Evolutionary conservation across 1,140 invertebrate genomes (phyloP).

Genomic region (Magallana angulata): DNA sequence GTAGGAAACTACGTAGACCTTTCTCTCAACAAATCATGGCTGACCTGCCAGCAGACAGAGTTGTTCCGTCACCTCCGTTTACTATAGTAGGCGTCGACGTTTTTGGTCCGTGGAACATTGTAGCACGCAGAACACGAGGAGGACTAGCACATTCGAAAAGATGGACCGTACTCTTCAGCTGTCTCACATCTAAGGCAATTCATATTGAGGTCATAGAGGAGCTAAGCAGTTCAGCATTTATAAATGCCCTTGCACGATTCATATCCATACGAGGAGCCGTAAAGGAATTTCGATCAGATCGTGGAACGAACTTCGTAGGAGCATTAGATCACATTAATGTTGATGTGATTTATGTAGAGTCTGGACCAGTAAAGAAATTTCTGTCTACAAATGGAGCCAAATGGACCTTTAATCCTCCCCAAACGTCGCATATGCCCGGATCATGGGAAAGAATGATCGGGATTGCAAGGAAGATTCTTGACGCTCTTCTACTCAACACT

Average conservation of each 20-base stretch:
- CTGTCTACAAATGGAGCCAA: conserved; percentile 13
- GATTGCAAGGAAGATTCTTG: conserved; percentile 51
- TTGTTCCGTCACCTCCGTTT: conserved; percentile 48
- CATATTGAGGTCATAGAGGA: conserved; percentile 64
- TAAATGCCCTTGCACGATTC: conserved; percentile 60
- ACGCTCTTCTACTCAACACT: conserved; percentile 49
- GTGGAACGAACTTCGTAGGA: conserved; percentile 65
- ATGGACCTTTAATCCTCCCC: conserved; percentile 53
- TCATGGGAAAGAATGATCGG: conserved; percentile 61
- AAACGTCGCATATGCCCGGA: conserved; percentile 48
- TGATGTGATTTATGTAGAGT: conserved; percentile 43
- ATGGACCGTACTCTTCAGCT: conserved; percentile 66
- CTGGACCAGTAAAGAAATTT: conserved; percentile 21
- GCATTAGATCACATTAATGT: neutral
- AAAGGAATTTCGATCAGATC: conserved; percentile 53
- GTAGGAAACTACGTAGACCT: neutral
- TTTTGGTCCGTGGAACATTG: conserved; percentile 54
- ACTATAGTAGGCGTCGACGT: conserved; percentile 56
- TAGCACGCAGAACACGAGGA: conserved; percentile 50
- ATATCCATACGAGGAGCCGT: conserved; percentile 56
- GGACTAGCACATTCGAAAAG: conserved; percentile 51
- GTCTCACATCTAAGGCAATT: conserved; percentile 50
- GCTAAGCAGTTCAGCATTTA: conserved; percentile 58
- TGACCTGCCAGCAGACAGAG: conserved; percentile 54
- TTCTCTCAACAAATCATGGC: neutral